Evolutionary conservation across 2,797 vertebrate species (phyloP), one percentile per base, ranked within the genome.

Genomic region (Microctenopoma steveboyesi): DNA sequence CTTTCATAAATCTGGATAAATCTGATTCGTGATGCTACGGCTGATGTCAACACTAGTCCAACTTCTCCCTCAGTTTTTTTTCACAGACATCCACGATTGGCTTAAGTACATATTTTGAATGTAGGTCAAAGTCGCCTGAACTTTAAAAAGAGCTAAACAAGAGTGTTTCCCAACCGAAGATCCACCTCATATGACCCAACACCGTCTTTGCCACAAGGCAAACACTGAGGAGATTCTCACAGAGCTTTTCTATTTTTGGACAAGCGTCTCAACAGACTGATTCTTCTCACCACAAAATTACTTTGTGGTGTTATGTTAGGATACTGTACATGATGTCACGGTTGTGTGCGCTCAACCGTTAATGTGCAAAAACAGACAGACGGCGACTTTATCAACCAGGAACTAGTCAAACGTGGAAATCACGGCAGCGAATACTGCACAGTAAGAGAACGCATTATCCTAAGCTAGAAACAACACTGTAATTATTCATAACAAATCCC

Each of bases 401-500:
- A 45, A 14, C 77, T 40, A 65, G 50, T 49, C 74, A 56, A 66
- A 37, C 33, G 55, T 53, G 28, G 68, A 18, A 52, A 64, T 72
- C 30, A 63, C 47, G 64, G 30, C 27, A 16, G 55, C 28, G 66
- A 72, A 76, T 56, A 30, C 11, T 27, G 25, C 13, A 74, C 7
- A 3, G 1, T 8, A 35, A 52, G 84, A 84, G 72, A 72, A 82
- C 75, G 39, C 74, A 82, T 43, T 40, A 13, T 43, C 10, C 7
- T n/a, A n/a, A 22, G 72, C 65, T 59, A 28, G 25, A 54, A 64
- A 76, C 28, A 79, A 58, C 45, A 51, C 46, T 68, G 39, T 74
- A 78, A 61, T 76, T 81, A 87, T 81, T 74, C 60, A 78, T 69
- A 40, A 51, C 61, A 43, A 22, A 22, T 22, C 2, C 25, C 1